These are phyloP conservation scores for Bombus superbus DNA, from an alignment of 1,140 invertebrate genomes.

Conservation along the genomic window DNA sequence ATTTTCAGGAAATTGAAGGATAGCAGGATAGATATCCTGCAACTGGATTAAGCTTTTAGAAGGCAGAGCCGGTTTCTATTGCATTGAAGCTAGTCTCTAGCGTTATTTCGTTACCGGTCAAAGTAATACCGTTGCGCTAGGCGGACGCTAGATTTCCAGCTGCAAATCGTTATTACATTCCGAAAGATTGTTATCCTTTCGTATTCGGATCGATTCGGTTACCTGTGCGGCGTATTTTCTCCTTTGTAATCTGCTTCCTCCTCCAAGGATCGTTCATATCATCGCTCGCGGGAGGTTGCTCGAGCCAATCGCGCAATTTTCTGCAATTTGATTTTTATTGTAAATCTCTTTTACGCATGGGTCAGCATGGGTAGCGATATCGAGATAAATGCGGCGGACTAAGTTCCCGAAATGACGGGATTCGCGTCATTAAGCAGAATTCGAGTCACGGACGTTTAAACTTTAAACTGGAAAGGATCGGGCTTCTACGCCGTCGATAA, in stretches of 20 bases:
- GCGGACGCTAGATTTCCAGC: neutral
- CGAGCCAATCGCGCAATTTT: neutral
- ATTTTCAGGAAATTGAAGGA: slow-evolving; percentile 28
- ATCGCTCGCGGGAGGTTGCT: neutral
- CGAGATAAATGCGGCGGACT: neutral
- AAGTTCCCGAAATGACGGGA: neutral
- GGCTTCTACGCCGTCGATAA: neutral
- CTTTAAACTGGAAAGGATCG: neutral
- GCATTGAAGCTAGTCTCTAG: neutral
- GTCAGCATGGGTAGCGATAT: no score
- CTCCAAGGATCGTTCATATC: no score
- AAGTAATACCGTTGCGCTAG: neutral
- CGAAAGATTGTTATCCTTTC: neutral
- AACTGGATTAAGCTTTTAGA: slow-evolving; percentile 35
- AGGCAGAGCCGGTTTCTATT: neutral
- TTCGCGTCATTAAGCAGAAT: neutral
- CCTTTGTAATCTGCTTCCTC: neutral
- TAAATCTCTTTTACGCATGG: neutral
- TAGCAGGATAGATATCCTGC: neutral
- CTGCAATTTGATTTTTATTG: neutral
- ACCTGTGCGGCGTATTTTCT: neutral
- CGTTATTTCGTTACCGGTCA: neutral
- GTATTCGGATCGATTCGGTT: neutral
- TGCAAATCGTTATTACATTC: neutral
- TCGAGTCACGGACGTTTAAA: neutral